Conservation (phyloP, 2,113 vertebrate genomes). For the Xenopus tropicalis region UCB_Xtro_10.0 CM004443.2:190877501-190878000, state of each 20-base stretch:
- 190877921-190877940: too few relatives aligned
- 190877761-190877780: not conserved
- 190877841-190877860: too few relatives aligned
- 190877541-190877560: slow-evolving; percentile 44
- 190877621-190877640: slow-evolving; percentile 33
- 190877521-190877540: slow-evolving; percentile 41
- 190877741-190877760: not conserved
- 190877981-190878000: too few relatives aligned
- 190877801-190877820: too few relatives aligned
- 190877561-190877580: slow-evolving; percentile 45
- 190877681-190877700: slow-evolving; percentile 35
- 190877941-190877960: too few relatives aligned
- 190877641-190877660: slow-evolving; percentile 6
- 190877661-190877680: not conserved
- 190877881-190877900: too few relatives aligned
- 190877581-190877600: slow-evolving; percentile 39
- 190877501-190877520: not conserved
- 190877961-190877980: too few relatives aligned
- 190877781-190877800: too few relatives aligned
- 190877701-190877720: not conserved
- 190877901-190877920: too few relatives aligned
- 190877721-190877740: not conserved
- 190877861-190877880: too few relatives aligned
- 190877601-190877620: slow-evolving; percentile 40
- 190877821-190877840: too few relatives aligned